A percentile compares a stretch with the other conserved stretches of the same genome.
These are phyloP conservation scores for Ectemnius continuus DNA, from an alignment of 2,888 invertebrate species.

Conservation along the genomic window DNA sequence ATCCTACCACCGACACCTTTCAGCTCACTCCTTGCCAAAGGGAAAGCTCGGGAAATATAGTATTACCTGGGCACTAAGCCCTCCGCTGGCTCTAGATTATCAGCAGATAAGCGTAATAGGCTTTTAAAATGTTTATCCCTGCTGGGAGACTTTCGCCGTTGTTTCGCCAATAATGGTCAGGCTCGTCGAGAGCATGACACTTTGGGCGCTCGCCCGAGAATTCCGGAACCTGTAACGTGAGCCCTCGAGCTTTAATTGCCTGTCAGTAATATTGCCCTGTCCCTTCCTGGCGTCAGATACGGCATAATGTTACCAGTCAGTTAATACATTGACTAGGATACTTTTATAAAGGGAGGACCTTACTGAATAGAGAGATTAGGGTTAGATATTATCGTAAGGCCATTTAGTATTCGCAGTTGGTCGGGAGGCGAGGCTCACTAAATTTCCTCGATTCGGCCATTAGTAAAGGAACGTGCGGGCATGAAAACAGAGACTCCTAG, in stretches of 20 bases:
- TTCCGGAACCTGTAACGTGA: not conserved
- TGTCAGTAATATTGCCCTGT: too few species aligned
- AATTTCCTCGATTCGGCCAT: slow-evolving; percentile 49
- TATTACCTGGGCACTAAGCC: slow-evolving; percentile 49
- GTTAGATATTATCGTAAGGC: slow-evolving; percentile 38
- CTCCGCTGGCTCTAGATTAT: slow-evolving; percentile 55
- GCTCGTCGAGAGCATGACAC: not conserved
- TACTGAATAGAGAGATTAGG: slow-evolving; percentile 21
- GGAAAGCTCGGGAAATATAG: slow-evolving; percentile 61
- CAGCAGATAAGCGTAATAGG: slow-evolving; percentile 59
- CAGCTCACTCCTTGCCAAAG: slow-evolving; percentile 20
- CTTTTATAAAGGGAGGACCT: slow-evolving; percentile 29
- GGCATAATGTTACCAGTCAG: too few species aligned
- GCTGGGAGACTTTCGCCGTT: slow-evolving; percentile 51
- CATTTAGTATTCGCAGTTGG: slow-evolving; percentile 49
- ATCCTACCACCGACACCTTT: slow-evolving; percentile 60
- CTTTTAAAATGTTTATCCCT: slow-evolving; percentile 61
- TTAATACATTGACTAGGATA: too few species aligned
- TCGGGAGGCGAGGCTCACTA: slow-evolving; percentile 48
- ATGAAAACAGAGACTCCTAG: slow-evolving; percentile 52
- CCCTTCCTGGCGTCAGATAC: too few species aligned
- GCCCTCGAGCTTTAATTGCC: too few species aligned
- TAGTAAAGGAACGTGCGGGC: slow-evolving; percentile 50
- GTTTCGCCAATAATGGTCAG: slow-evolving; percentile 47
- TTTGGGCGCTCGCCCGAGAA: not conserved